A percentile compares a stretch with the other conserved stretches of the same genome.
Conservation (phyloP, 1,140 invertebrate genomes). For the Nymphalis io region DNA sequence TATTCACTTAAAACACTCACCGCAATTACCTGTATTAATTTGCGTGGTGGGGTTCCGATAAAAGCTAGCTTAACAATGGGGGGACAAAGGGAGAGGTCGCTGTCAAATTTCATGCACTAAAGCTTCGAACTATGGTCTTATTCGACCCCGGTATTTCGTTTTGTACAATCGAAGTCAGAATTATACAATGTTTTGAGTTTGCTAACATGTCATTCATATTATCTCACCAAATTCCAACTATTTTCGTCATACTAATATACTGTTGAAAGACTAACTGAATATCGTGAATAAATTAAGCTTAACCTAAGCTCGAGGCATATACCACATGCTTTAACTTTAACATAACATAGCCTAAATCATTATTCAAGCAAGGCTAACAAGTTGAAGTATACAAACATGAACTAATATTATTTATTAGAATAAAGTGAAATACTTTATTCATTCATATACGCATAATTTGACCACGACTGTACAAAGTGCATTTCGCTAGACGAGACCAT, state of each 20-base stretch:
- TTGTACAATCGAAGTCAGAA: slow-evolving; percentile 42
- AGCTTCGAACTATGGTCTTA: slow-evolving; percentile 52
- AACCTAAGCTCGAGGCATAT: not conserved
- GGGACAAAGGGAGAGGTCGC: slow-evolving; percentile 36
- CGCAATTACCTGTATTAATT: slow-evolving; percentile 64
- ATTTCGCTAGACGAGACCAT: slow-evolving; percentile 56
- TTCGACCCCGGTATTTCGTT: slow-evolving; percentile 43
- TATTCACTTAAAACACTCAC: slow-evolving; percentile 49
- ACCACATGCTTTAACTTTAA: slow-evolving; percentile 3
- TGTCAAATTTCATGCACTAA: slow-evolving; percentile 68
- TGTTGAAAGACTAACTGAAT: slow-evolving; percentile 10
- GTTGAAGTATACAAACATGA: not conserved
- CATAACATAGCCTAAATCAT: slow-evolving; percentile 2
- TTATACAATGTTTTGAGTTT: not conserved
- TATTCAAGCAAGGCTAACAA: not conserved
- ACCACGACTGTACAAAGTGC: slow-evolving; percentile 46
- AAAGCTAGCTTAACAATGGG: slow-evolving; percentile 56
- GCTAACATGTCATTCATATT: not conserved
- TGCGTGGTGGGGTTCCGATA: slow-evolving; percentile 50
- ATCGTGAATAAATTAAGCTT: slow-evolving; percentile 7
- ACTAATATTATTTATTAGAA: not conserved
- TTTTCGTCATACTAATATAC: not conserved
- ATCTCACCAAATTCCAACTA: not conserved
- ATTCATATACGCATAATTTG: not conserved
- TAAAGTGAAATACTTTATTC: too few species aligned